These are phyloP conservation scores for Myotis myotis DNA, from an alignment of 2,797 vertebrate species.

Conservation along the genomic window DNA sequence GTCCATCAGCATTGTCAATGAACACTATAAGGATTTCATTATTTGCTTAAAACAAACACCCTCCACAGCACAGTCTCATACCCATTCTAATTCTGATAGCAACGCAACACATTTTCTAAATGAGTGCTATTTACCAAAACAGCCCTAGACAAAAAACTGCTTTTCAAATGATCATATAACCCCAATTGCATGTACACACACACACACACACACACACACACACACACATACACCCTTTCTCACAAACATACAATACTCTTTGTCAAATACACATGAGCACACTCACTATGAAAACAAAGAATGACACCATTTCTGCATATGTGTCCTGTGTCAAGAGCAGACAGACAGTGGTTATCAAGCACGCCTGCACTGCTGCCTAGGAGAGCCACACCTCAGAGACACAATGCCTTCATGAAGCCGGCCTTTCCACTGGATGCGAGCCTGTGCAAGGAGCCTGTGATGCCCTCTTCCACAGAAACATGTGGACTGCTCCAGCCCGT, in stretches of 20 bases:
- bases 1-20: neutral
- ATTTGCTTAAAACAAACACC: neutral
- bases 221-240: neutral
- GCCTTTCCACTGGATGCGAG: conserved; percentile 57
- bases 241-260: neutral
- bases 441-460: conserved; percentile 46
- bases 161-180: neutral
- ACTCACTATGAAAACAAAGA: conserved; percentile 26
- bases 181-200: rapidly evolving
- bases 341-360: conserved; percentile 51
- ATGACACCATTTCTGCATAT: conserved; percentile 43
- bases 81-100: neutral
- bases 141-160: neutral
- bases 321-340: conserved; percentile 25
- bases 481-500: conserved; percentile 48
- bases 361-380: neutral
- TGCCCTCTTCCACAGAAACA: conserved; percentile 34
- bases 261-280: neutral
- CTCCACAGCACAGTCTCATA: neutral
- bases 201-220: neutral
- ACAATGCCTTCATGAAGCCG: conserved; percentile 40
- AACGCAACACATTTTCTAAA: neutral
- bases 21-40: neutral
- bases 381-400: conserved; percentile 38
- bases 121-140: neutral